Conservation (phyloP, 2,113 vertebrate genomes). For the Patagioenas fasciata region DNA sequence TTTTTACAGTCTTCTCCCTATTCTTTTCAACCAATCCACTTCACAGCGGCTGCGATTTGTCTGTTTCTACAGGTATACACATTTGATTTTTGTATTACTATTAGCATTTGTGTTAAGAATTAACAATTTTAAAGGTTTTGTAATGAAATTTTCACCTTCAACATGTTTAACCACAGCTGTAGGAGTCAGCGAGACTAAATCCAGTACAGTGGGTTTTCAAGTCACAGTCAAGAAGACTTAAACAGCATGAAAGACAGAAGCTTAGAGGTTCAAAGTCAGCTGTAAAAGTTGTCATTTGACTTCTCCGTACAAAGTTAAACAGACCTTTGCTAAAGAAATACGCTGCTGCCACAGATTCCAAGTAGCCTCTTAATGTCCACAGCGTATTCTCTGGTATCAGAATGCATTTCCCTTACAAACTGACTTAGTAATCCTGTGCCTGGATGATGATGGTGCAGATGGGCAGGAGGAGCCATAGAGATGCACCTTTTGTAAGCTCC, state of each 20-base stretch:
- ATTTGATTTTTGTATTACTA: neutral
- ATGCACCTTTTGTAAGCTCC: neutral
- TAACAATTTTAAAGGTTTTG: neutral
- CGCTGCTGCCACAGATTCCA: neutral
- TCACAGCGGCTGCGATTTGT: neutral
- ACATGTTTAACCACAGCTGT: neutral
- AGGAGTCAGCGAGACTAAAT: neutral
- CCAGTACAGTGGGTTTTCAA: neutral
- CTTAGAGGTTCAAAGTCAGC: slow-evolving; percentile 2
- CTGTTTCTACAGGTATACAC: neutral
- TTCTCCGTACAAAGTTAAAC: neutral
- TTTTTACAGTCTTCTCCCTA: neutral
- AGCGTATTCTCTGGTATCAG: neutral
- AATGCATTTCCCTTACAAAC: neutral
- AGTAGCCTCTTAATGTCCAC: neutral
- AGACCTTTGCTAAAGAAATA: neutral
- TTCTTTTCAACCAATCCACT: neutral
- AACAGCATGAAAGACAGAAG: neutral
- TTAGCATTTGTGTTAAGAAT: neutral
- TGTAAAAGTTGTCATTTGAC: slow-evolving; percentile 17
- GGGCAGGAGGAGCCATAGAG: neutral
- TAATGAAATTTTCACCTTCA: slow-evolving; percentile 13
- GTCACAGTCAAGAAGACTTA: slow-evolving; percentile 20
- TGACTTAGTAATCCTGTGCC: neutral
- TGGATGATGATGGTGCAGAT: neutral